These are phyloP conservation scores for Drosophila atripex DNA, from an alignment of 2,888 invertebrate species.

Conservation along the genomic window DNA sequence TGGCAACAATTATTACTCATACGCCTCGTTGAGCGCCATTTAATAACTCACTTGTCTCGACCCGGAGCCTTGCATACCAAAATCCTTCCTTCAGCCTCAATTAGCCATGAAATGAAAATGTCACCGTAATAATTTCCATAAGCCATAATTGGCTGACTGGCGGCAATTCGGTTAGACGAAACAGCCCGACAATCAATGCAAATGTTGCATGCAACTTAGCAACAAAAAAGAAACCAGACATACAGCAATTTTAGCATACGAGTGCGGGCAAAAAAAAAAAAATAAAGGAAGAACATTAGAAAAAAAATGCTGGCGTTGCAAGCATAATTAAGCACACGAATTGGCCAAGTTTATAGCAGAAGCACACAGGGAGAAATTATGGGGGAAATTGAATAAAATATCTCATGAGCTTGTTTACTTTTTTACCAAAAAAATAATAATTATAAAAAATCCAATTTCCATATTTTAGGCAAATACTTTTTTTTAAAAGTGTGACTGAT, in stretches of 20 bases:
- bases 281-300: slow-evolving; percentile 10
- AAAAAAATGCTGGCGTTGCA: slow-evolving; percentile 45
- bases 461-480: slow-evolving; percentile 2
- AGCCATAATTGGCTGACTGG: slow-evolving; percentile 67
- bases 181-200: slow-evolving; percentile 58
- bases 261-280: neutral
- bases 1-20: slow-evolving; percentile 24
- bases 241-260: slow-evolving; percentile 54
- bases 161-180: slow-evolving; percentile 62
- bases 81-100: slow-evolving; percentile 43
- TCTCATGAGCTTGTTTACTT: no score
- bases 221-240: slow-evolving; percentile 19
- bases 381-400: no score
- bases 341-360: slow-evolving; percentile 69
- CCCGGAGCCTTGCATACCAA: neutral
- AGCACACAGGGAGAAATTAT: slow-evolving; percentile 4
- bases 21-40: slow-evolving; percentile 42
- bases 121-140: slow-evolving; percentile 72
- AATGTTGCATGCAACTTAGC: slow-evolving; percentile 63
- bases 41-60: slow-evolving; percentile 68
- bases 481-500: slow-evolving; percentile 17
- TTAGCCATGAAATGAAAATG: slow-evolving; percentile 71
- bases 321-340: slow-evolving; percentile 74
- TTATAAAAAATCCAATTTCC: neutral
- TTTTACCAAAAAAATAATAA: neutral